These are phyloP conservation scores for Spheniscus mendiculus DNA, from an alignment of 2,113 vertebrate genomes.

Conservation along the genomic window DNA sequence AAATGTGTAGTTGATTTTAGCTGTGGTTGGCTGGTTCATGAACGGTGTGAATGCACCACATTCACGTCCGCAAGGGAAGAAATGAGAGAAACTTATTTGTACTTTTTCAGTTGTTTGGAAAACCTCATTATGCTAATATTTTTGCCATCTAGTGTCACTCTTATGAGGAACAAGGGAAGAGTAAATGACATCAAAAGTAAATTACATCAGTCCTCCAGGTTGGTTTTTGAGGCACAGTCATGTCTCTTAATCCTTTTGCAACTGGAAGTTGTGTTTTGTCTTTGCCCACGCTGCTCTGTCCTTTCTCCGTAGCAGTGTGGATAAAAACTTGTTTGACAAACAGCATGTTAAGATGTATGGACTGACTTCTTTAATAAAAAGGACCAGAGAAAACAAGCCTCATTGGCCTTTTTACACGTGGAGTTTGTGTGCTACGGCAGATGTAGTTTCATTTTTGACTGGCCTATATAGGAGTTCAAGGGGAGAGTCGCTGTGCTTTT, in stretches of 20 bases:
- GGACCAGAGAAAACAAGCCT: neutral
- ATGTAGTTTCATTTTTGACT: slow-evolving; percentile 22
- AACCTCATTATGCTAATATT: slow-evolving; percentile 28
- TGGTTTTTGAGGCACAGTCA: slow-evolving; percentile 12
- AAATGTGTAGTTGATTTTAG: slow-evolving; percentile 84
- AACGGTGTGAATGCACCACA: slow-evolving; percentile 70
- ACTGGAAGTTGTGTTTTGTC: neutral
- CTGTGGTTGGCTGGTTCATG: slow-evolving; percentile 78
- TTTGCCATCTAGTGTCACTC: neutral
- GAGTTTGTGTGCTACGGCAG: neutral
- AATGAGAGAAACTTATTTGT: slow-evolving; percentile 12
- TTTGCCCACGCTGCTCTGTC: neutral
- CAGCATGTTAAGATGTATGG: neutral
- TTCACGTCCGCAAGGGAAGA: neutral
- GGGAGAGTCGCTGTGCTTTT: neutral
- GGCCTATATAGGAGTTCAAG: neutral
- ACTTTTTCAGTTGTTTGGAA: slow-evolving; percentile 41
- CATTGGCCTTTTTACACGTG: neutral
- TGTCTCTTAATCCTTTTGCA: slow-evolving; percentile 34
- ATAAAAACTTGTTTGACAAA: slow-evolving; percentile 1
- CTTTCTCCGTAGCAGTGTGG: neutral
- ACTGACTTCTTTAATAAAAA: slow-evolving; percentile 32
- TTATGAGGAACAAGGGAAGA: neutral
- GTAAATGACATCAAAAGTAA: slow-evolving; percentile 27
- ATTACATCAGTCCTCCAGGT: neutral